phyloP scores from a whole-genome alignment of 2,797 vertebrate genomes.

The Buceros bicornis region DNA sequence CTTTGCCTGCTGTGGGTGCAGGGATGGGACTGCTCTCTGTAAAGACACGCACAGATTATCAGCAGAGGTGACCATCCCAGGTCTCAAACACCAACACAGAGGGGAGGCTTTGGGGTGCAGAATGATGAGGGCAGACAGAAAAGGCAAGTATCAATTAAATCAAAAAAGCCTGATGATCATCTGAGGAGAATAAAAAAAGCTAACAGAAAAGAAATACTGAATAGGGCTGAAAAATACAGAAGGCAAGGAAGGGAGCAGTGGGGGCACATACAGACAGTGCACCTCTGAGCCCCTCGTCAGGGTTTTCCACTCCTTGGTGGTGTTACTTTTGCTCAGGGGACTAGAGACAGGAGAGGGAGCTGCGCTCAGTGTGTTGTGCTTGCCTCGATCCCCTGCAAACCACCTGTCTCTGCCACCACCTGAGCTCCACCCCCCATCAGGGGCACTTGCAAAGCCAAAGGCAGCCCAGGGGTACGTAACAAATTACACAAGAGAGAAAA shows the following conservation, averaged over 20 bases:
- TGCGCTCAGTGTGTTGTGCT: background rate
- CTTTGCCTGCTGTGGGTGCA: background rate
- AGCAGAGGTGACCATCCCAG: background rate
- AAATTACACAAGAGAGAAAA: conserved; percentile 11
- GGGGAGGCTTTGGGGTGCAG: background rate
- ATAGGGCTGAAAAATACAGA: background rate
- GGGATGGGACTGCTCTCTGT: background rate
- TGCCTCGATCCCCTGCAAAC: background rate
- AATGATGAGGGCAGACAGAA: background rate
- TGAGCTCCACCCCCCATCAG: background rate
- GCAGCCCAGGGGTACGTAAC: background rate
- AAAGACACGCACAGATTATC: background rate
- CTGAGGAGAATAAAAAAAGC: background rate
- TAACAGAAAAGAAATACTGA: background rate
- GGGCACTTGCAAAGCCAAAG: background rate
- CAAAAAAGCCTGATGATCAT: background rate
- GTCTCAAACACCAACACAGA: background rate
- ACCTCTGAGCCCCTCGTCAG: background rate
- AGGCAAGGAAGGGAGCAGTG: background rate
- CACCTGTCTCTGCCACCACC: background rate
- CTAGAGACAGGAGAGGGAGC: background rate
- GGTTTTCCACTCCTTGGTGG: background rate
- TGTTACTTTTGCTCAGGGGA: background rate
- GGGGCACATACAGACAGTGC: background rate
- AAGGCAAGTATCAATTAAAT: background rate